Evolutionary conservation across 2,113 vertebrate genomes (phyloP), one percentile per base, ranked within the genome.

Genomic region (Pseudopipra pipra): DNA sequence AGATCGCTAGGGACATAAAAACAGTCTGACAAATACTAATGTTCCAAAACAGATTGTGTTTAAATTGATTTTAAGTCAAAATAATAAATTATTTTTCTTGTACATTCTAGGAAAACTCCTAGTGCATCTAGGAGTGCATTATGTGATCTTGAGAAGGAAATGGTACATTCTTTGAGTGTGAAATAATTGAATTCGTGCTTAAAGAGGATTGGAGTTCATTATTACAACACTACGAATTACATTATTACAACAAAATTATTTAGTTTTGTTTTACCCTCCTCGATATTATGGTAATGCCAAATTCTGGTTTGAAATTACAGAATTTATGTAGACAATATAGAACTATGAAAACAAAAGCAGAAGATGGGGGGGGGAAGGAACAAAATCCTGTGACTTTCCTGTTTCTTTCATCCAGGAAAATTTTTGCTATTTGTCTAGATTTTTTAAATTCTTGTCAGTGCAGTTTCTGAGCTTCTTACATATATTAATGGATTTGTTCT

Each of bases 41-140:
- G 30, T 56, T 90, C 70, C 68, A 83, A 94, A 88, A 96, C 11
- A 7, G 44, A 87, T 46, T 62, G 56, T 5, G 9, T 73, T 85
- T 79, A 66, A 68, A 95, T 91, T 76, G 77, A 94, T 89, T 93
- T 95, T 87, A 83, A 71, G 71, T 91, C 91, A 91, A 93, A 97
- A 73, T 66, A 91, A 87, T 55, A 82, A 87, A 85, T 91, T 33
- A 5, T 10, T 87, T 87, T 82, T 73, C 62, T 85, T 73, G 17
- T 43, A 89, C 24, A 18, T 85, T 82, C 52, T 95, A 75, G 25
- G 58, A 85, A 95, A 89, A 8, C 9, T 71, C 67, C 35, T 55
- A 66, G 25, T 44, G 54, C 43, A 70, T 79, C 30, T 63, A 78
- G 67, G 49, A 82, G 14, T 1, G 3, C 7, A 68, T 67, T 73